Base-by-base conservation (phyloP, 2,888 invertebrate species). In the Machimus rusticus region DNA sequence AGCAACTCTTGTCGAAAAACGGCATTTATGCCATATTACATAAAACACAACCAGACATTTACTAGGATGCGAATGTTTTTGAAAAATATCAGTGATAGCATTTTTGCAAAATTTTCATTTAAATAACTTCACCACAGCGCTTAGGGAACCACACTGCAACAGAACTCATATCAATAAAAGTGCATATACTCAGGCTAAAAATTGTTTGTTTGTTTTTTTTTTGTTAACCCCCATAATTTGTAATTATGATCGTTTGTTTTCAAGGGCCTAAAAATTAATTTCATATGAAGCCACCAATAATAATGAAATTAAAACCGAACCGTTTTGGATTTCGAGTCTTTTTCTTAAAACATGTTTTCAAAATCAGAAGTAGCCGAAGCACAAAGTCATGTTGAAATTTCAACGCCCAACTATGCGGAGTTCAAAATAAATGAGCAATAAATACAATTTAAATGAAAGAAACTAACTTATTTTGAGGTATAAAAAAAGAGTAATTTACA, bases 21-120 rank as follows among this genome's bases (percentile, higher is more conserved):
- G 95, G 95, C 3, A 94, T 95, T 16, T 96, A 96, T 91, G 94
- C 95, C 66, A 93, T 94, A 88, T 92, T 96, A 77, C 95, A 95
- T 91, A 94, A 94, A 88, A 93, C 95, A 86, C 96, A 96, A 90
- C 90, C 91, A 23, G 84, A 79, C 23, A 57, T 86, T 34, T 43
- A 88, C 46, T 88, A 86, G 74, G 43, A 46, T n/a, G 19, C 37
- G 16, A 57, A 34, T 84, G 0, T 19, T n/a, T 55, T 19, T 19
- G 6, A 19, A 19, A 16, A 2, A 55, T 39, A 66, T 66, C 66
- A 66, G 66, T 66, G 66, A 66, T 66, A 66, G 66, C 66, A 66
- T 66, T 39, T 77, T 77, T 37, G 37, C 39, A 34, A 77, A 9
- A 74, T 34, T 19, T 74, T 74, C 39, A 12, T 76, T 77, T 28